A percentile compares a stretch with the other conserved stretches of the same genome.
Evolutionary conservation across 2,113 vertebrate genomes (phyloP).

Genomic region (Bos taurus): DNA sequence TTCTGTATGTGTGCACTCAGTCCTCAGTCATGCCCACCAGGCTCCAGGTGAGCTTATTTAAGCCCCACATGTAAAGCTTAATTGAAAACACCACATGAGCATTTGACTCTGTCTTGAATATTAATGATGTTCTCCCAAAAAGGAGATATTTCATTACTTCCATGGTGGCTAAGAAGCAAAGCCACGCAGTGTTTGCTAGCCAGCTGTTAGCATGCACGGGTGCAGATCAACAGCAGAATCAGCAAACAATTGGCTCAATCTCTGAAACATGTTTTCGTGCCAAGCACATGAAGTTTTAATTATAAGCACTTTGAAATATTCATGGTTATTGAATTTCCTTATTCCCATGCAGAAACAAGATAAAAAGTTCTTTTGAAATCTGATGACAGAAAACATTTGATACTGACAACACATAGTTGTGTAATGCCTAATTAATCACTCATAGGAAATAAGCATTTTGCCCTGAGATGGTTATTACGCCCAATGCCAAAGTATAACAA

Average conservation of each 20-base stretch:
- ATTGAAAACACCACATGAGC: neutral
- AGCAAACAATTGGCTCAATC: constrained; percentile 61
- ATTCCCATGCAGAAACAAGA: constrained; percentile 72
- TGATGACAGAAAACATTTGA: constrained; percentile 78
- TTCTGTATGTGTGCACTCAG: neutral
- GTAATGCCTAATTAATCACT: constrained; percentile 74
- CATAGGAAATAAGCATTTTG: constrained; percentile 72
- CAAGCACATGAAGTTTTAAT: constrained; percentile 82
- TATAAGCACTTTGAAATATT: constrained; percentile 81
- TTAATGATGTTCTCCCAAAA: neutral
- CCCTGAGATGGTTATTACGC: constrained; percentile 39
- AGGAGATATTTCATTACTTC: constrained; percentile 29
- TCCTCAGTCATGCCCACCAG: neutral
- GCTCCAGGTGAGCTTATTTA: neutral
- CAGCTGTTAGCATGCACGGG: constrained; percentile 64
- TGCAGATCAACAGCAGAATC: constrained; percentile 27
- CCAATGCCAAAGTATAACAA: neutral
- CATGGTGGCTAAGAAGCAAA: constrained; percentile 33
- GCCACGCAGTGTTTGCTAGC: constrained; percentile 31
- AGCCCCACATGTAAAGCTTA: neutral
- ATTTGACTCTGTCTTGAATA: constrained; percentile 52
- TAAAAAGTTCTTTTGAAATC: constrained; percentile 81
- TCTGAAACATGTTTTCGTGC: constrained; percentile 61
- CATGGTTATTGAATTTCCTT: constrained; percentile 71
- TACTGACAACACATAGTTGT: constrained; percentile 57